phyloP scores from a whole-genome alignment of 2,113 vertebrate genomes.

The Erythrocebus patas region DNA sequence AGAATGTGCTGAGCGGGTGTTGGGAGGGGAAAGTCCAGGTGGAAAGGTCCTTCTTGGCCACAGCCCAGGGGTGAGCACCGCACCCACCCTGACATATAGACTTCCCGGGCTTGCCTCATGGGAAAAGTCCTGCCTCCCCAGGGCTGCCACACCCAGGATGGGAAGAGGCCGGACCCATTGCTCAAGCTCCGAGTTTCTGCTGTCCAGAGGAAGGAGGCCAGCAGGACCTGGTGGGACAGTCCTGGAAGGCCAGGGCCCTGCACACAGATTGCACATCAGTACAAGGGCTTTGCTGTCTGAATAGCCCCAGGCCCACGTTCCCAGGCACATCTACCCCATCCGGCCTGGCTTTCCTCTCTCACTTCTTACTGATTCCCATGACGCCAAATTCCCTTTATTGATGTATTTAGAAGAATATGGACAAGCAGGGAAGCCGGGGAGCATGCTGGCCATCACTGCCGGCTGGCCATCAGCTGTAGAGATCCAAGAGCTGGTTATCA shows the following conservation, averaged over 20 bases:
- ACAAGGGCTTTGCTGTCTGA: neutral
- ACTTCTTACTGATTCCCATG: neutral
- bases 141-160: neutral
- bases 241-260: neutral
- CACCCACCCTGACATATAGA: neutral
- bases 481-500: neutral
- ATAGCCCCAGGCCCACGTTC: rapidly evolving
- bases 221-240: neutral
- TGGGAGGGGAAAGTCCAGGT: neutral
- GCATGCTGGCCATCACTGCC: neutral
- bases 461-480: too few species aligned
- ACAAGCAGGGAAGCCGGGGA: neutral
- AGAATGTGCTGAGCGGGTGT: neutral
- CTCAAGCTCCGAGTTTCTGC: neutral
- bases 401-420: neutral
- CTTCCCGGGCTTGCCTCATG: neutral
- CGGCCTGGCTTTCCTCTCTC: neutral
- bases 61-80: too few species aligned
- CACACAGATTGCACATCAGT: rapidly evolving
- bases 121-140: neutral
- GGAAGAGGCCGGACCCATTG: neutral
- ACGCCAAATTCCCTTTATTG: neutral
- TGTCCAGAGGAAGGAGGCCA: neutral
- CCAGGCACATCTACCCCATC: neutral
- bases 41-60: neutral